Percentiles rank a stretch among this genome's conserved stretches.
phyloP scores from a whole-genome alignment of 2,113 vertebrate genomes.

The Scytalopus superciliaris region DNA sequence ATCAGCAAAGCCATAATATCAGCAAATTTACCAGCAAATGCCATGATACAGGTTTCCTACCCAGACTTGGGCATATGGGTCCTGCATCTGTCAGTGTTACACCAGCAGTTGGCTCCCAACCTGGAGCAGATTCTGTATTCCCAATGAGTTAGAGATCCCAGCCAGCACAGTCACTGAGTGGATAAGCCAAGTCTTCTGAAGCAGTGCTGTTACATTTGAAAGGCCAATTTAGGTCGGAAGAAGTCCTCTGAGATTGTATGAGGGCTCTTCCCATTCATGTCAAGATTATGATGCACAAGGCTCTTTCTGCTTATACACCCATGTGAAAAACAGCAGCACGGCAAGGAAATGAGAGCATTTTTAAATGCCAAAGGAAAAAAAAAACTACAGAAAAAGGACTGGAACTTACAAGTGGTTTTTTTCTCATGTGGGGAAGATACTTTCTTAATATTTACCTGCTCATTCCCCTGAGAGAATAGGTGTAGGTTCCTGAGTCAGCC shows the following conservation, averaged over 20 bases:
- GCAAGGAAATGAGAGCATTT: not conserved
- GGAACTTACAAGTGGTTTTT: not conserved
- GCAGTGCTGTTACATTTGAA: not conserved
- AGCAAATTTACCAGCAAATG: not conserved
- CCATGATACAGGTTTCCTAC: conserved; percentile 39
- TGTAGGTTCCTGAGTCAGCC: not conserved
- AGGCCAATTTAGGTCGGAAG: not conserved
- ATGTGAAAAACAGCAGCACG: not conserved
- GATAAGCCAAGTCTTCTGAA: conserved; percentile 5
- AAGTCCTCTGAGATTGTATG: not conserved
- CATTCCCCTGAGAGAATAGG: not conserved
- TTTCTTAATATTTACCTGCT: not conserved
- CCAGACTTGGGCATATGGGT: conserved; percentile 65
- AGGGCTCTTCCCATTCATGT: not conserved
- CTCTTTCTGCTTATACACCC: not conserved
- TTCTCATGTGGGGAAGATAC: not conserved
- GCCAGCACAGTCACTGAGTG: not conserved
- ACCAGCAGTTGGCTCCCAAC: conserved; percentile 58
- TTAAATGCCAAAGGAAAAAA: not conserved
- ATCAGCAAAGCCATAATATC: conserved; percentile 29
- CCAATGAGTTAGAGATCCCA: not conserved
- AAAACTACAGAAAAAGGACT: not conserved
- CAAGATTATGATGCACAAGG: not conserved
- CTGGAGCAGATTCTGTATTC: conserved; percentile 41
- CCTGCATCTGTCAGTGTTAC: conserved; percentile 67